Base-by-base conservation (phyloP, 2,113 vertebrate genomes). In the Stomatorhinus ivindoensis region DNA sequence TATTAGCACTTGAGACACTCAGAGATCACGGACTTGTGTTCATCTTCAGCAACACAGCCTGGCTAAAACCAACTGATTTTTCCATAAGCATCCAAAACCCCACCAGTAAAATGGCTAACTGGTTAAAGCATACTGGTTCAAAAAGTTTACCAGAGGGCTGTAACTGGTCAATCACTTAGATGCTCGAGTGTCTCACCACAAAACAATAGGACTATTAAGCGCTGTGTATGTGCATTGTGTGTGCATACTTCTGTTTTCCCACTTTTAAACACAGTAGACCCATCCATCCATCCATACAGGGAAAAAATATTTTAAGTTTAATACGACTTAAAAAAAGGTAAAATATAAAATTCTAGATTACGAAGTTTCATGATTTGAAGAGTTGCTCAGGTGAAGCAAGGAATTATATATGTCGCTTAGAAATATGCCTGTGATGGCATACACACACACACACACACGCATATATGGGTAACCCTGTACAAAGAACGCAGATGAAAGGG, bases 1-100 rank as follows among this genome's bases (percentile, higher is more conserved):
- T 90, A 90, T 91, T 91, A 91, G 89, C 90, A 0, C 91, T 89
- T 90, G 83, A 90, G 87, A 76, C 55, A 80, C 87, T 76, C 88
- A 44, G 80, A 47, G 87, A 50, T 51, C 17, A 27, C 42, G 91
- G 73, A 65, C 65, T 84, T 89, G 51, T 82, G 89, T 61, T 88
- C 0, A 50, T 91, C 85, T 39, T 86, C 9, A 80, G 46, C 44
- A 69, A 10, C 21, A 24, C 6, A 69, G 58, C 58, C 21, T 35
- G 53, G 42, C 42, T 19, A 31, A 86, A 65, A 85, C 48, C 42
- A 88, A 42, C 15, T 19, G 24, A 65, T 31, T 73, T 31, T 61
- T 69, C 27, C n/a, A 13, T n/a, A 35, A 7, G 46, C 31, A 4
- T 87, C 4, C n/a, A 53, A 53, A 35, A 8, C 46, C 27, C 48